A percentile compares a stretch with the other conserved stretches of the same genome.
These are phyloP conservation scores for Rhogogaster chlorosoma DNA, from an alignment of 2,888 invertebrate genomes.

Conservation along the genomic window DNA sequence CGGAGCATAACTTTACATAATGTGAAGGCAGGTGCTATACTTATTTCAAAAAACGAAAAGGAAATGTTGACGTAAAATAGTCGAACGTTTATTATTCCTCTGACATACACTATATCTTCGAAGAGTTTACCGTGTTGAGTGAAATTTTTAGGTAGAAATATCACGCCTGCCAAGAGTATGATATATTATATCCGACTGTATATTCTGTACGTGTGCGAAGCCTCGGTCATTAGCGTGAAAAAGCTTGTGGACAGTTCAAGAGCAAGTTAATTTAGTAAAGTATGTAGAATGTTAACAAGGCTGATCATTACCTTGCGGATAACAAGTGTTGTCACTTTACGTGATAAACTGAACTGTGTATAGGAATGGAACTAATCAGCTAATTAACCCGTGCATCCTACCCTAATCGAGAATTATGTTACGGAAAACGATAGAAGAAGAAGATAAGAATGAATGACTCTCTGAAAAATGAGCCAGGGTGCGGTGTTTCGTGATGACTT, in stretches of 20 bases:
- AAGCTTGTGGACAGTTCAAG: constrained; percentile 30
- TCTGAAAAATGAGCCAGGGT: not conserved
- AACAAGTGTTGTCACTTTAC: not conserved
- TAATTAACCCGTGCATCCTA: not conserved
- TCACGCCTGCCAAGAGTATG: not conserved
- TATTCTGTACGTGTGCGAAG: not conserved
- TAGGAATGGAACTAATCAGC: not conserved
- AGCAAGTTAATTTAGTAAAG: constrained; percentile 35
- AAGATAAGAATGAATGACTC: constrained; percentile 2
- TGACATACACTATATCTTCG: not conserved
- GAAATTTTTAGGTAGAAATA: not conserved
- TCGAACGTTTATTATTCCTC: not conserved
- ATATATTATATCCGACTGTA: not conserved
- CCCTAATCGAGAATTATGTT: not conserved
- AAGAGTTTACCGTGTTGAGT: not conserved
- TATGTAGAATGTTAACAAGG: constrained; percentile 14
- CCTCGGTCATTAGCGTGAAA: constrained; percentile 21
- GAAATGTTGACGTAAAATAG: not conserved
- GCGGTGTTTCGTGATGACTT: not conserved
- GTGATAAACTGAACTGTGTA: not conserved
- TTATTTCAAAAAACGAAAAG: not conserved
- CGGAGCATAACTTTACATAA: not conserved
- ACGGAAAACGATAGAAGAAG: not conserved
- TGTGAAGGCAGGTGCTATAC: not conserved
- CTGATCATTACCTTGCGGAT: not conserved